Conservation (phyloP, 2,888 invertebrate genomes). For the Hirtodrosophila cameraria region DNA sequence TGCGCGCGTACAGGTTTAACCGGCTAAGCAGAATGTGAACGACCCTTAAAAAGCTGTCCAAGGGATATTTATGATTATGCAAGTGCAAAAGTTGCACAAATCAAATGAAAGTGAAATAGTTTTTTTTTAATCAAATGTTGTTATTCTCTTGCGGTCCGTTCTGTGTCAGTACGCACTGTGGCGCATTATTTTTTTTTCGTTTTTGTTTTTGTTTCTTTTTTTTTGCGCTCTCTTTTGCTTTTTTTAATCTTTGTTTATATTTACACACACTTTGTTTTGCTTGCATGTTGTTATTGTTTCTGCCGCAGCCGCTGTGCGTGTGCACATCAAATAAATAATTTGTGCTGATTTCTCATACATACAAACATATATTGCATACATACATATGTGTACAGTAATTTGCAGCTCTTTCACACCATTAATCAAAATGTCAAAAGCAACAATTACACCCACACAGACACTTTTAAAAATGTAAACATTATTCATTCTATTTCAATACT, state of each 20-base stretch:
- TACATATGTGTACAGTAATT: not conserved
- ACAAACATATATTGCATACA: not conserved
- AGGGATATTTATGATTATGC: slow-evolving; percentile 14
- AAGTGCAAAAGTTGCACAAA: not conserved
- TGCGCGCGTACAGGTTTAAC: slow-evolving; percentile 56
- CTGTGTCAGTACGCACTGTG: slow-evolving; percentile 40
- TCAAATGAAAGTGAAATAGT: too few species aligned
- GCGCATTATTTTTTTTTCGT: slow-evolving; percentile 18
- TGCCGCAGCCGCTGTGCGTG: slow-evolving; percentile 13
- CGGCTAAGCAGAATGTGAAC: slow-evolving; percentile 64
- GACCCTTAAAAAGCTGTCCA: slow-evolving; percentile 50
- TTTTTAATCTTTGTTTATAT: slow-evolving; percentile 75
- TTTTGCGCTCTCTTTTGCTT: slow-evolving; percentile 48
- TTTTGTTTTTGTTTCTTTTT: slow-evolving; percentile 13
- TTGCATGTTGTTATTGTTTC: slow-evolving; percentile 51
- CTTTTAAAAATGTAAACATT: slow-evolving; percentile 35
- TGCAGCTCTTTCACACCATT: slow-evolving; percentile 27
- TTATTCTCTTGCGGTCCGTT: slow-evolving; percentile 24
- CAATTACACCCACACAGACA: slow-evolving; percentile 8
- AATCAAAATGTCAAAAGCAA: slow-evolving; percentile 44
- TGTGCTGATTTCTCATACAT: slow-evolving; percentile 20
- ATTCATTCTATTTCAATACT: slow-evolving; percentile 4
- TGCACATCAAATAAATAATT: slow-evolving; percentile 36
- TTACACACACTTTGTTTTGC: slow-evolving; percentile 68
- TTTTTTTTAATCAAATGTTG: too few species aligned